phyloP scores from a whole-genome alignment of 23 tunicate species.

The Styela plicata region DNA sequence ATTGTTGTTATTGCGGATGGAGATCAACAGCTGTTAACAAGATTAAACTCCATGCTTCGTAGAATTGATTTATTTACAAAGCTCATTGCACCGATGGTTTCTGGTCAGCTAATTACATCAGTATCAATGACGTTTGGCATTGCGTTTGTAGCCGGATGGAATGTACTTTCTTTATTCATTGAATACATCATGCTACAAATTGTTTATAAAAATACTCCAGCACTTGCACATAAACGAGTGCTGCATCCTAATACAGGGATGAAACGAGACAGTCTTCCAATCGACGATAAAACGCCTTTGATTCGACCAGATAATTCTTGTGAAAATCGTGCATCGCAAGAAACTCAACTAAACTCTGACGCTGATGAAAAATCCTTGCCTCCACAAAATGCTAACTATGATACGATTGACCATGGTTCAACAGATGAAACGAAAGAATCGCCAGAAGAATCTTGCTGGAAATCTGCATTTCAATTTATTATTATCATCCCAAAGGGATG shows the following conservation, averaged over 20 bases:
- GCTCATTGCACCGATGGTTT: conserved; percentile 62
- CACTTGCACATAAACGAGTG: conserved; percentile 27
- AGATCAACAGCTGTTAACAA: conserved; percentile 34
- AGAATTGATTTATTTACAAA: conserved; percentile 64
- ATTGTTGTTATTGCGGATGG: conserved; percentile 69
- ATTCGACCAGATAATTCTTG: neutral
- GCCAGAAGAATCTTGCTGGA: neutral
- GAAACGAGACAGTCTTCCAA: neutral
- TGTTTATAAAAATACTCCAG: conserved; percentile 65
- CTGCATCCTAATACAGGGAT: neutral
- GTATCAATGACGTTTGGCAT: conserved; percentile 45
- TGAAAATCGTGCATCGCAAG: conserved; percentile 10
- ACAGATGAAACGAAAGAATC: neutral
- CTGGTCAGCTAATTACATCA: conserved; percentile 71
- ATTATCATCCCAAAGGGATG: conserved; percentile 56
- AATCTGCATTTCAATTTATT: conserved; percentile 43
- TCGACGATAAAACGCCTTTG: neutral
- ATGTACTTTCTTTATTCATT: conserved; percentile 56
- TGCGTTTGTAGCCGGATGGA: conserved; percentile 71
- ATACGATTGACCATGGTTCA: neutral
- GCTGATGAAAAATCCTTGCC: neutral
- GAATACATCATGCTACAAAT: conserved; percentile 48
- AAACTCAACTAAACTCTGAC: conserved; percentile 1
- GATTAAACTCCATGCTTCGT: conserved; percentile 55
- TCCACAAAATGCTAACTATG: neutral